These are phyloP conservation scores for Himalopsyche kuldschensis DNA, from an alignment of 2,888 invertebrate species.

Conservation along the genomic window DNA sequence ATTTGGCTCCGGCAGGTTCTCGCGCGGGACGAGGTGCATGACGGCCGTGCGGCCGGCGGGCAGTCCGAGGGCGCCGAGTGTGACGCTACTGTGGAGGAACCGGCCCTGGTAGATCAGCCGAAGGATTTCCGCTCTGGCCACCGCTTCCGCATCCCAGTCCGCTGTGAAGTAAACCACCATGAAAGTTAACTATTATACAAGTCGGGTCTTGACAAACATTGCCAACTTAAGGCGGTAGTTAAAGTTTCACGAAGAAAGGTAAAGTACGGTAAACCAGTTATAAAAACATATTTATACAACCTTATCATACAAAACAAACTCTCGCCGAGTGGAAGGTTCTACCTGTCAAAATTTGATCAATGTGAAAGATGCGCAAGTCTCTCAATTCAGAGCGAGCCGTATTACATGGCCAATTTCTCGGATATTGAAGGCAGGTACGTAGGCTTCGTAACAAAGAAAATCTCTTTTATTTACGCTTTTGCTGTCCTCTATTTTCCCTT, in stretches of 20 bases:
- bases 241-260: conserved; percentile 16
- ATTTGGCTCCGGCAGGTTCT: conserved; percentile 98
- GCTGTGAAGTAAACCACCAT: conserved; percentile 50
- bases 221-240: neutral
- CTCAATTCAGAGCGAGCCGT: no score
- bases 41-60: conserved; percentile 98
- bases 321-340: no score
- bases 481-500: no score
- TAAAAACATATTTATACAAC: neutral
- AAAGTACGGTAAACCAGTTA: no score
- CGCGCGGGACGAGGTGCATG: conserved; percentile 99
- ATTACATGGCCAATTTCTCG: no score
- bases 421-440: no score
- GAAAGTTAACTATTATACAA: neutral
- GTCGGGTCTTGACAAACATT: neutral
- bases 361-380: neutral
- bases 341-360: neutral
- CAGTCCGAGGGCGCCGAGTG: conserved; percentile 94
- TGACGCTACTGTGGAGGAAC: conserved; percentile 99
- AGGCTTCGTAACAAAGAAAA: no score
- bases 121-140: conserved; percentile 95
- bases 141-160: conserved; percentile 97
- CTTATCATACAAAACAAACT: no score
- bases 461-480: no score
- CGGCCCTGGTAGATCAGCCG: conserved; percentile 99